Evolutionary conservation across 2,888 invertebrate genomes (phyloP).

Genomic region (Caenorhabditis wallacei): DNA sequence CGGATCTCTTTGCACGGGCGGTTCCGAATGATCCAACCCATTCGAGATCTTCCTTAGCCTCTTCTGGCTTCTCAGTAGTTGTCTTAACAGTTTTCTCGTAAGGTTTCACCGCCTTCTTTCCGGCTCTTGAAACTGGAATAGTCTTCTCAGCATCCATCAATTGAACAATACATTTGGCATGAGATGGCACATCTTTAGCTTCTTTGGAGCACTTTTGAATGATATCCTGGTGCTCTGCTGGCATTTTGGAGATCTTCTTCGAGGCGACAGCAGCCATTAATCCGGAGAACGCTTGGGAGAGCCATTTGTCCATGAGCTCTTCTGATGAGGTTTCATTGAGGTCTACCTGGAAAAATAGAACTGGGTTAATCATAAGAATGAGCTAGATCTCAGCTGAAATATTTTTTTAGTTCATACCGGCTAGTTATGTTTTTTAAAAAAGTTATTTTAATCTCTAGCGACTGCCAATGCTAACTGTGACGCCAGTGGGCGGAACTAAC

Average conservation of each 20-base stretch:
- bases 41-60: constrained; percentile 58
- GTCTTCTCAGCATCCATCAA: constrained; percentile 69
- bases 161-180: constrained; percentile 76
- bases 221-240: constrained; percentile 47
- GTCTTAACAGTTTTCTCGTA: constrained; percentile 17
- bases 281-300: constrained; percentile 79
- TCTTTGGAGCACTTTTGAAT: constrained; percentile 74
- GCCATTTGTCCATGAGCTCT: constrained; percentile 80
- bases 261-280: constrained; percentile 79
- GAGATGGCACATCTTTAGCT: constrained; percentile 72
- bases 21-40: constrained; percentile 75
- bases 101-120: constrained; percentile 33
- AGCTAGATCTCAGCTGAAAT: no score
- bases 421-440: no score
- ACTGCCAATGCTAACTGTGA: no score
- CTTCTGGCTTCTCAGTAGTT: constrained; percentile 18
- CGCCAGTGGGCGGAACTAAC: no score
- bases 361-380: background rate
- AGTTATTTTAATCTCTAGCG: no score
- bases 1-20: constrained; percentile 67
- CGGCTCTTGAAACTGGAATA: constrained; percentile 1
- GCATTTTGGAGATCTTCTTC: constrained; percentile 63
- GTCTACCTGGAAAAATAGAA: constrained; percentile 59
- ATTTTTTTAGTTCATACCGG: no score
- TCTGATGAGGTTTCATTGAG: constrained; percentile 73